Evolutionary conservation across 2,888 invertebrate genomes (phyloP).

Genomic region (Hoplodrina ambigua): DNA sequence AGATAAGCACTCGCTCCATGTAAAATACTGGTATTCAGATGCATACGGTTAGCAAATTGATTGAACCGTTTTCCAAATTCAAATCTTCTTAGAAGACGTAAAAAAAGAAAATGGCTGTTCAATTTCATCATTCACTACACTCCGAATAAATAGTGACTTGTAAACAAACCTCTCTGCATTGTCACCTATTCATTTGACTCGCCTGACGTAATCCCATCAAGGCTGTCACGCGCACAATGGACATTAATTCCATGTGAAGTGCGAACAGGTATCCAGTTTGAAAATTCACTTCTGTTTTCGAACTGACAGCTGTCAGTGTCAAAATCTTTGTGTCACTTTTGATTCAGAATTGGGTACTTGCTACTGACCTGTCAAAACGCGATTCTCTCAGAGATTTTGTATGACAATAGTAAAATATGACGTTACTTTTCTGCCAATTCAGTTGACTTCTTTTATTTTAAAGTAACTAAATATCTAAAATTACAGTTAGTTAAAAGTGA

Average conservation of each 20-base stretch:
- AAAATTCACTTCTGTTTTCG: neutral
- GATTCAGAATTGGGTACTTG: neutral
- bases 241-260: conserved; percentile 1
- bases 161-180: conserved; percentile 27
- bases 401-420: too few species aligned
- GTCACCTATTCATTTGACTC: conserved; percentile 17
- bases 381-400: too few species aligned
- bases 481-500: too few species aligned
- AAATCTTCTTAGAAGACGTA: neutral
- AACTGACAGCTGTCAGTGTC: conserved; percentile 33
- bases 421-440: too few species aligned
- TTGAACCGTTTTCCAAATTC: neutral
- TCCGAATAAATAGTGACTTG: conserved; percentile 22
- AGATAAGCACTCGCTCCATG: too few species aligned
- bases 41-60: too few species aligned
- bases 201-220: conserved; percentile 37
- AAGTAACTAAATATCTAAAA: too few species aligned
- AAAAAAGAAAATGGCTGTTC: conserved; percentile 8
- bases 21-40: too few species aligned
- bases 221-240: neutral
- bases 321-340: conserved; percentile 4
- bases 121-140: neutral
- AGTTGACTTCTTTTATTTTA: too few species aligned
- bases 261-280: neutral
- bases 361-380: too few species aligned